Evolutionary conservation across 2,797 vertebrate species (phyloP), one percentile per base, ranked within the genome.

Genomic region (Coregonus suidteri): DNA sequence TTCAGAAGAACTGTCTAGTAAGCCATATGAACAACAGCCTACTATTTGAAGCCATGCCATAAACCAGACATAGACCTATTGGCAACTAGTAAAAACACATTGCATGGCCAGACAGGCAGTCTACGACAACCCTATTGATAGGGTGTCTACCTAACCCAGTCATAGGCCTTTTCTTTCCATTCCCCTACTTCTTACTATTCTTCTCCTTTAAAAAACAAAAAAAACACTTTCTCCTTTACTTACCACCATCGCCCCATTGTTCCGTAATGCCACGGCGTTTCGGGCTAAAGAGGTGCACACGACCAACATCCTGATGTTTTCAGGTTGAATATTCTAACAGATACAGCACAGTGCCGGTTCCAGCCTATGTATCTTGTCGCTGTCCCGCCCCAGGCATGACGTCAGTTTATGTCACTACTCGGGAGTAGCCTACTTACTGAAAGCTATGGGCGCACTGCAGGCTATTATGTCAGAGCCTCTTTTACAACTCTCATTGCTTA

Each of bases 221-320:
- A 66, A 3, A 66, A 78, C 14, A 15, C 3, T 25, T 25, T 1
- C 20, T 59, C 59, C 30, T 3, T 9, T 25, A 88, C 91, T 91
- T 73, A 93, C 92, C 90, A 87, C 73, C 82, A 87, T 83, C 4
- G 78, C 37, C 41, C 9, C 41, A 13, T 0, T 47, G 41, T 47
- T 47, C 41, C 41, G 41, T 47, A 47, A 47, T 47, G 85, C 85
- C 84, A 86, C 37, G 7, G 86, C 84, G 81, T 85, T 88, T 67
- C 87, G 77, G 37, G 82, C 79, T 14, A 93, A 4, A 16, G 82
- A 65, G 2, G 76, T 31, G 74, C 83, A 84, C 3, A 41, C 81
- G 1, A 81, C 74, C 2, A 86, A 91, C 91, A 93, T 93, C 0
- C 87, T 89, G 1, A 31, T 53, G 54, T 54, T 41, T 14, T 20